Evolutionary conservation across 2,113 vertebrate species (phyloP).

Genomic region (Heterotilapia buettikoferi): DNA sequence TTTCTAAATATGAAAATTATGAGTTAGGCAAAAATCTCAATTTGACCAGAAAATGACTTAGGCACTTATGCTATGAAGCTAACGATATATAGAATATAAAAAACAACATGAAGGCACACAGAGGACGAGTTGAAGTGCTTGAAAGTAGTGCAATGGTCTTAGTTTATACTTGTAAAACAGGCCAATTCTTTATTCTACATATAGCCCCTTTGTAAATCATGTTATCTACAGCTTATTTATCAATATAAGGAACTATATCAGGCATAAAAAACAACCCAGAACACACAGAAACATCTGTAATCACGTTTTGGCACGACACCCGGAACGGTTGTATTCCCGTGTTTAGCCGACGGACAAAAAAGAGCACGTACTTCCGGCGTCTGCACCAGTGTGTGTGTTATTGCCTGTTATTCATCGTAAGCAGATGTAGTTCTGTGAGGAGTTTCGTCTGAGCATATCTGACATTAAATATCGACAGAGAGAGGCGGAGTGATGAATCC

Average conservation of each 20-base stretch:
- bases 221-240: not conserved
- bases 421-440: not conserved
- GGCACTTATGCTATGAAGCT: too few species aligned
- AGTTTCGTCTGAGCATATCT: not conserved
- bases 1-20: too few species aligned
- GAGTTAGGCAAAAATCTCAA: too few species aligned
- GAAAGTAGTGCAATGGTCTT: not conserved
- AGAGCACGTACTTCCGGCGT: not conserved
- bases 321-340: not conserved
- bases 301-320: not conserved
- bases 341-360: not conserved
- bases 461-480: rapidly evolving
- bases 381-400: not conserved
- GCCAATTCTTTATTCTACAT: not conserved
- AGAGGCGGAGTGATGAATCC: not conserved
- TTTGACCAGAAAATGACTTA: too few species aligned
- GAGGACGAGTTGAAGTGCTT: not conserved
- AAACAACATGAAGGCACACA: not conserved
- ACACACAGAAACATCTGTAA: not conserved
- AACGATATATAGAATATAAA: not conserved
- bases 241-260: not conserved
- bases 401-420: not conserved
- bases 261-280: rapidly evolving
- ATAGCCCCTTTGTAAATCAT: not conserved
- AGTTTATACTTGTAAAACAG: not conserved